Evolutionary conservation across 92 coral and sea anemone species (phyloP), one percentile per base, ranked within the genome.

Genomic region (Galaxea fascicularis): DNA sequence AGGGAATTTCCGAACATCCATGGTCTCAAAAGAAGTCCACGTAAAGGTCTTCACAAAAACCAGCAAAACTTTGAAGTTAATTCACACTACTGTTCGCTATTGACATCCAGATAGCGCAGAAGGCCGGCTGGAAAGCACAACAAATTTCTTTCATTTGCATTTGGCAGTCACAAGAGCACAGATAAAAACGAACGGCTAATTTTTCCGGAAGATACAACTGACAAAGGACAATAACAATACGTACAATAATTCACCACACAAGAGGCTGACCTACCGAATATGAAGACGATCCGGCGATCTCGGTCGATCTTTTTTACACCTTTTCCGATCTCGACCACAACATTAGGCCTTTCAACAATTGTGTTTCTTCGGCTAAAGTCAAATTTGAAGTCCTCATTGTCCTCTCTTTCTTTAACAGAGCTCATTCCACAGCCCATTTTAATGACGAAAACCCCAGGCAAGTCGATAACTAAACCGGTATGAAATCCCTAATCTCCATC

Each of bases 321-420:
- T 49, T 88, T 73, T 7, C 98, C 98, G 28, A 92, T 88, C 66
- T 93, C 88, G 66, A 94, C 98, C 10, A 84, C 71, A 47, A 92
- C 95, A 49, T 89, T 86, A 16, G 98, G 98, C 62, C 73, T 89
- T 56, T 86, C 78, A 44, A 94, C 95, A 22, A 92, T 59, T 41
- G 98, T 94, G 83, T 94, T 94, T 59, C 98, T 83, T 28, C 98
- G 93, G 8, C 93, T 83, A 76, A 91, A 87, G 70, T 94, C 98
- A 87, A 91, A 94, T 24, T 53, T 80, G 31, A 84, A 85, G n/a
- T 67, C 84, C 28, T 45, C 80, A 30, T 79, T 77, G 21, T 83
- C 75, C 28, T 65, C 80, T 15, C 73, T 58, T 21, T 82, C 80
- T n/a, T 68, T 30, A 17, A 77, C 56, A 16, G 94, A 74, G 64